Percentiles rank a stretch among this genome's conserved stretches.
phyloP scores from a whole-genome alignment of 2,113 vertebrate species.

The Naja naja region DNA sequence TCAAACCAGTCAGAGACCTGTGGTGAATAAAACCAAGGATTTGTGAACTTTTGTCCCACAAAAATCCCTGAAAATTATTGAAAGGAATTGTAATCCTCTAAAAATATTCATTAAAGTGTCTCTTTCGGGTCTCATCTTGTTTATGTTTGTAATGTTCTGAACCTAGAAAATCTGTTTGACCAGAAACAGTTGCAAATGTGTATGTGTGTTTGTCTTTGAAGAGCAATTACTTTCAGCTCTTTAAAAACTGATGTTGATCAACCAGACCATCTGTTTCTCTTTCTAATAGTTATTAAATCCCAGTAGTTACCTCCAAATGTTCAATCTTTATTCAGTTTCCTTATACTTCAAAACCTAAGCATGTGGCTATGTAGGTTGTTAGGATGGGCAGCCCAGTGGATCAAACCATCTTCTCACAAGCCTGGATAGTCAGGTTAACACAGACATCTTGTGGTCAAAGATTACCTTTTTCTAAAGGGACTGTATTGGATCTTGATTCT shows the following conservation, averaged over 20 bases:
- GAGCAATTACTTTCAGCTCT: background rate
- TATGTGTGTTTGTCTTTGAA: background rate
- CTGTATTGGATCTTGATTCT: background rate
- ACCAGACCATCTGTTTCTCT: background rate
- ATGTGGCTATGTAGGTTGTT: background rate
- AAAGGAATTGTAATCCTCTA: background rate
- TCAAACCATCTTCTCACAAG: background rate
- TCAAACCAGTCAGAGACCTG: background rate
- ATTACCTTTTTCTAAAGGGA: background rate
- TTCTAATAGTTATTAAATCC: background rate
- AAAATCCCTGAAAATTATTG: background rate
- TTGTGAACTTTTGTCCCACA: background rate
- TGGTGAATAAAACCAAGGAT: background rate
- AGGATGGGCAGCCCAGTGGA: background rate
- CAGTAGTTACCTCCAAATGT: background rate
- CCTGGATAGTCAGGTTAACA: background rate
- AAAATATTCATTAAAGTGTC: background rate
- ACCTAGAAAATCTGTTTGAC: background rate
- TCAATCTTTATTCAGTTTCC: background rate
- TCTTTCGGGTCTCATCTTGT: background rate
- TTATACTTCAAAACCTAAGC: background rate
- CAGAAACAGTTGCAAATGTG: background rate
- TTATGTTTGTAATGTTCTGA: background rate
- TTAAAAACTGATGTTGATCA: background rate
- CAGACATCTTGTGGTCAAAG: background rate